These are phyloP conservation scores for Listronotus oregonensis DNA, from an alignment of 1,140 invertebrate species.

Conservation along the genomic window DNA sequence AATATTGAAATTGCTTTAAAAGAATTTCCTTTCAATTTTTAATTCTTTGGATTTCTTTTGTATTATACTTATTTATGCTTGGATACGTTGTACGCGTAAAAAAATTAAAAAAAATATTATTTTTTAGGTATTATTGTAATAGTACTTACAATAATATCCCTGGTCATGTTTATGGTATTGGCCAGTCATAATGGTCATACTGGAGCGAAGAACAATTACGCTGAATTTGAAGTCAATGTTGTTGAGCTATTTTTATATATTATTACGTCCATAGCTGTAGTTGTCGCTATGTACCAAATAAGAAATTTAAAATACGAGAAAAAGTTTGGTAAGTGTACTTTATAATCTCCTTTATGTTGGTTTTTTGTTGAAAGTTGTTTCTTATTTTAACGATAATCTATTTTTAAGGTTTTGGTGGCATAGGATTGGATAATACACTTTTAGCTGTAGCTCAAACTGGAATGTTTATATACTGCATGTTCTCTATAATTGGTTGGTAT, in stretches of 20 bases:
- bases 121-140: constrained; percentile 59
- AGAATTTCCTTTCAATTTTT: too few species aligned
- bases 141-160: constrained; percentile 84
- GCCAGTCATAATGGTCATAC: constrained; percentile 67
- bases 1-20: too few species aligned
- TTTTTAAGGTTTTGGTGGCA: constrained; percentile 26
- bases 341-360: too few species aligned
- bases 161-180: constrained; percentile 90
- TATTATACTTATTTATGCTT: too few species aligned
- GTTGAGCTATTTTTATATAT: constrained; percentile 76
- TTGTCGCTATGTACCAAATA: constrained; percentile 67
- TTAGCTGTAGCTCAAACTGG: constrained; percentile 86
- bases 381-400: too few species aligned
- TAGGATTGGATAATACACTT: constrained; percentile 83
- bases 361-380: too few species aligned
- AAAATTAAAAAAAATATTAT: too few species aligned
- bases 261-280: constrained; percentile 61
- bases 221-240: constrained; percentile 76
- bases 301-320: constrained; percentile 64
- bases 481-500: constrained; percentile 81
- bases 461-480: constrained; percentile 87
- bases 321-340: constrained; percentile 59
- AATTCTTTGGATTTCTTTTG: too few species aligned
- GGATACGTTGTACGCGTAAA: too few species aligned
- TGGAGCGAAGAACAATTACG: constrained; percentile 58